phyloP scores from a whole-genome alignment of 2,888 invertebrate genomes.

The Biston stratarius region DNA sequence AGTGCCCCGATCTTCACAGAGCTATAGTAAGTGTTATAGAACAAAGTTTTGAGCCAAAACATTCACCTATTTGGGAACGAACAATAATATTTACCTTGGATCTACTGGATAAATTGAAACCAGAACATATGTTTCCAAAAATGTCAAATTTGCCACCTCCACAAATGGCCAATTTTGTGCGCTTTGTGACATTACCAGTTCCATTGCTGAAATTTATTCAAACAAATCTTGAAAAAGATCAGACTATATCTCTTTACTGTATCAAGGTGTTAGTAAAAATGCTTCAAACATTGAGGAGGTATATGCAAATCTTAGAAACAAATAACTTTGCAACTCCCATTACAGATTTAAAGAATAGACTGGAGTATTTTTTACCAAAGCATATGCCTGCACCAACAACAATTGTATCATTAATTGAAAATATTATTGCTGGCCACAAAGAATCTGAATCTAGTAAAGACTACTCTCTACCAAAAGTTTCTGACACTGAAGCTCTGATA shows the following conservation, averaged over 20 bases:
- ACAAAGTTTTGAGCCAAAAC: constrained; percentile 87
- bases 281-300: constrained; percentile 80
- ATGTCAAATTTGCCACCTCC: constrained; percentile 73
- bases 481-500: constrained; percentile 67
- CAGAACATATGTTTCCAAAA: constrained; percentile 79
- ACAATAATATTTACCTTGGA: constrained; percentile 77
- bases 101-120: constrained; percentile 77
- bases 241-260: constrained; percentile 77
- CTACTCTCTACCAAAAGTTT: constrained; percentile 67
- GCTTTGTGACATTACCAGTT: constrained; percentile 81
- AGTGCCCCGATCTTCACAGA: constrained; percentile 91
- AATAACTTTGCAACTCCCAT: constrained; percentile 59
- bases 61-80: constrained; percentile 84
- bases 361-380: constrained; percentile 79
- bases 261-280: constrained; percentile 85
- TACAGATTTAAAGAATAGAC: constrained; percentile 68
- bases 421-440: constrained; percentile 57
- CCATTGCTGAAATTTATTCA: constrained; percentile 79
- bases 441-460: constrained; percentile 38
- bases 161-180: constrained; percentile 84
- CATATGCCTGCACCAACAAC: constrained; percentile 72
- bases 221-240: constrained; percentile 67
- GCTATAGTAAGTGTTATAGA: constrained; percentile 87
- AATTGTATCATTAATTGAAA: constrained; percentile 69
- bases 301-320: constrained; percentile 81